These are phyloP conservation scores for Tapirus terrestris DNA, from an alignment of 2,113 vertebrate genomes.

Conservation along the genomic window DNA sequence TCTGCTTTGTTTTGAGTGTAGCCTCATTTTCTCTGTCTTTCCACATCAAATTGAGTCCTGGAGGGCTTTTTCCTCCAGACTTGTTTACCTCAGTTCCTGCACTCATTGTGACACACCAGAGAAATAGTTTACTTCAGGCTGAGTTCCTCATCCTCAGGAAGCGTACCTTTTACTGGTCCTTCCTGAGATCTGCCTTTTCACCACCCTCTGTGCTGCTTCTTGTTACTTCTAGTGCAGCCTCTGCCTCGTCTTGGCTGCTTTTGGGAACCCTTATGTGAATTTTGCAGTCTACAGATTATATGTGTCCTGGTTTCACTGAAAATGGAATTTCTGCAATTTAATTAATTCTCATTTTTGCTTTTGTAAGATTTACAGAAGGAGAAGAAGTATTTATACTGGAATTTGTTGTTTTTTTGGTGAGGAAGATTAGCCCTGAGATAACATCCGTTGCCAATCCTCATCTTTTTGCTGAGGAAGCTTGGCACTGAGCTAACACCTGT, in stretches of 20 bases:
- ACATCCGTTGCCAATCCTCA: too few species aligned
- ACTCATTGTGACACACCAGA: background rate
- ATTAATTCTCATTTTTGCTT: background rate
- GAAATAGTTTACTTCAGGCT: background rate
- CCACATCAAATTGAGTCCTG: background rate
- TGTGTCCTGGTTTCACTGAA: background rate
- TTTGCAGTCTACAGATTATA: background rate
- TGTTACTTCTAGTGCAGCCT: background rate
- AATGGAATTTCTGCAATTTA: background rate
- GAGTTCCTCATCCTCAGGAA: background rate
- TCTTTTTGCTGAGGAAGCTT: too few species aligned
- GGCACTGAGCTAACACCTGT: too few species aligned
- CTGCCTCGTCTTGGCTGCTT: background rate
- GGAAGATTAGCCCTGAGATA: too few species aligned
- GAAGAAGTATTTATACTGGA: background rate
- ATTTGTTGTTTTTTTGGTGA: background rate
- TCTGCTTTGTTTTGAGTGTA: background rate
- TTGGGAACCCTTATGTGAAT: background rate
- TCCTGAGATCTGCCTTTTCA: background rate
- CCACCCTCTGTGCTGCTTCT: background rate
- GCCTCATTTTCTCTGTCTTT: conserved; percentile 18
- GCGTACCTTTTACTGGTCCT: background rate
- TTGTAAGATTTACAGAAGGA: background rate
- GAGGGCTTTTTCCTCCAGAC: background rate
- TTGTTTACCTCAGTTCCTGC: background rate